Conservation (phyloP, 1,140 invertebrate genomes). For the Scylla paramamosain region DNA sequence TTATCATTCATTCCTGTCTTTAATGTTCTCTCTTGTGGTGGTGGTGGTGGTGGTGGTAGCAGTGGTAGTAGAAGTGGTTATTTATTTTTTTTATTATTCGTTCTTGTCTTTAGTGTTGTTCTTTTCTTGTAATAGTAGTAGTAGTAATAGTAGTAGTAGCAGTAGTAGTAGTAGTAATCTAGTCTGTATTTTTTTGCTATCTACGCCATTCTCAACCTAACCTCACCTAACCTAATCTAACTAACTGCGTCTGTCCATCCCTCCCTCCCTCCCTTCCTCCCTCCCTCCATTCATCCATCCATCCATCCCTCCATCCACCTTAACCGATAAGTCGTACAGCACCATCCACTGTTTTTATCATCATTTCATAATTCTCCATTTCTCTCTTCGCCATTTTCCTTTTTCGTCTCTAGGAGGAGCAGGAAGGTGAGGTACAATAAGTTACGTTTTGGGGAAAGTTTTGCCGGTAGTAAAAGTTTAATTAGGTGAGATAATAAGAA, state of each 20-base stretch:
- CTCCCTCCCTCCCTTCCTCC: background rate
- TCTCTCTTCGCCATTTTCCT: background rate
- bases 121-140: no score
- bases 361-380: background rate
- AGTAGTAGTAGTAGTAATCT: no score
- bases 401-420: background rate
- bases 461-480: conserved; percentile 1
- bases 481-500: conserved; percentile 36
- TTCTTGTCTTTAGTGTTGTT: no score
- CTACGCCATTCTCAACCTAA: no score
- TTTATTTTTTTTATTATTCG: no score
- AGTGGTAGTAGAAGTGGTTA: no score
- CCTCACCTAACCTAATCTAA: no score
- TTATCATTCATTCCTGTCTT: no score
- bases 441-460: background rate
- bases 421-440: background rate
- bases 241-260: background rate
- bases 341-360: background rate
- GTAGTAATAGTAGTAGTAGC: no score
- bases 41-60: no score
- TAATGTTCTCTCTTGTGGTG: no score
- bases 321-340: background rate
- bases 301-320: background rate
- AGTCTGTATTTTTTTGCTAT: no score
- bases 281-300: background rate